Conservation (phyloP, 2,113 vertebrate genomes). For the Microtus oregoni region DNA sequence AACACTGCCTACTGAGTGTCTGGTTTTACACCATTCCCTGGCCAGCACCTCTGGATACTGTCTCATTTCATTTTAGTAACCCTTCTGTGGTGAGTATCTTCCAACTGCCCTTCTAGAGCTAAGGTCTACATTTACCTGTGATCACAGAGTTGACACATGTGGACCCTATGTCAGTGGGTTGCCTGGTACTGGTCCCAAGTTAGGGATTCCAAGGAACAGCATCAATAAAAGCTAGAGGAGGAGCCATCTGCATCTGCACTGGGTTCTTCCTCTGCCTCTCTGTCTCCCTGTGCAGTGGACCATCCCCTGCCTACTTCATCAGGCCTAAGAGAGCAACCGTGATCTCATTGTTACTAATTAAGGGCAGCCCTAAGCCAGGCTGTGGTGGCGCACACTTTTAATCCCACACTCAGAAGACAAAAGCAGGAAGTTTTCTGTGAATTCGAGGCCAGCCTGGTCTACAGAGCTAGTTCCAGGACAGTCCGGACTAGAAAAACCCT, state of each 20-base stretch:
- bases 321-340: not conserved
- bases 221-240: not conserved
- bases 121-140: not conserved
- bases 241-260: not conserved
- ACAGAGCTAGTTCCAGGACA: not conserved
- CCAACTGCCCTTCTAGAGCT: not conserved
- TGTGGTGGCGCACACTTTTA: not conserved
- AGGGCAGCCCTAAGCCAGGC: not conserved
- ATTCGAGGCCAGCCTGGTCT: not conserved
- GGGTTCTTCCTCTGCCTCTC: not conserved
- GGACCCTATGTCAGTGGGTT: rapidly evolving
- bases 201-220: not conserved
- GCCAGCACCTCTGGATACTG: not conserved
- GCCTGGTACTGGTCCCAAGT: not conserved
- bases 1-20: not conserved
- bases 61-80: not conserved
- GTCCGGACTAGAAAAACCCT: not conserved
- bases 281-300: not conserved
- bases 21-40: not conserved
- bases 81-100: not conserved
- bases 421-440: not conserved
- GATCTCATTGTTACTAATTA: not conserved
- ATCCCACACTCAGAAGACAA: not conserved
- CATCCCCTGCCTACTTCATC: not conserved
- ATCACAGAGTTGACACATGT: not conserved